Evolutionary conservation across 2,113 vertebrate genomes (phyloP), one percentile per base, ranked within the genome.

Genomic region (Myotis yumanensis): DNA sequence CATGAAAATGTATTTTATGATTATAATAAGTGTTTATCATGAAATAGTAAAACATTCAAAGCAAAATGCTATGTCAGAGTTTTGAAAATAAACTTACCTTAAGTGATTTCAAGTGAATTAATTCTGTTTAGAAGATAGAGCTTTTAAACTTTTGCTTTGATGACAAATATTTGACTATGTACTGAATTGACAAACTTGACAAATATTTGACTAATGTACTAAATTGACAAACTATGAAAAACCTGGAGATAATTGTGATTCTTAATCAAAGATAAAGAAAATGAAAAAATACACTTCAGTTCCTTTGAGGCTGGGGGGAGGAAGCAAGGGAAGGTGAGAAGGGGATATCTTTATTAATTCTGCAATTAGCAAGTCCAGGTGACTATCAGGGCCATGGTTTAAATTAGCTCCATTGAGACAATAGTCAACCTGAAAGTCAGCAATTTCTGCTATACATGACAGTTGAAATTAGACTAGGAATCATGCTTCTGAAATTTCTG

Each of bases 211-310:
- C 4, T 69, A 90, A 91, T 46, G 15, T 25, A 35, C 75, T 83
- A 11, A 48, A 94, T 16, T 90, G 48, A 51, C 6, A 93, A 93
- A 93, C 11, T n/a, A 64, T 20, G 32, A 75, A 84, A 85, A 77
- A 69, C n/a, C 5, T 1, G n/a, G 77, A 95, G 95, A 16, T 66
- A 89, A 81, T 88, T 46, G 23, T 10, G 6, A 90, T 59, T 37
- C 28, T 91, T 95, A 66, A 79, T 54, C 68, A 71, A 87, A 88
- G 32, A 43, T 59, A 37, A 71, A 95, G 30, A 92, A 90, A 96
- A 82, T 11, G 7, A 95, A 96, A 91, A 77, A 35, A 20, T 0
- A 0, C 87, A 90, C 25, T 85, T 93, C 2, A 59, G 37, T 57
- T 54, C 35, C 37, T 86, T 11, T 18, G 18, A 62, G 8, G 3